A percentile compares a stretch with the other conserved stretches of the same genome.
These are phyloP conservation scores for Pseudomyrmex flavicornis DNA, from an alignment of 1,140 invertebrate species.

Conservation along the genomic window DNA sequence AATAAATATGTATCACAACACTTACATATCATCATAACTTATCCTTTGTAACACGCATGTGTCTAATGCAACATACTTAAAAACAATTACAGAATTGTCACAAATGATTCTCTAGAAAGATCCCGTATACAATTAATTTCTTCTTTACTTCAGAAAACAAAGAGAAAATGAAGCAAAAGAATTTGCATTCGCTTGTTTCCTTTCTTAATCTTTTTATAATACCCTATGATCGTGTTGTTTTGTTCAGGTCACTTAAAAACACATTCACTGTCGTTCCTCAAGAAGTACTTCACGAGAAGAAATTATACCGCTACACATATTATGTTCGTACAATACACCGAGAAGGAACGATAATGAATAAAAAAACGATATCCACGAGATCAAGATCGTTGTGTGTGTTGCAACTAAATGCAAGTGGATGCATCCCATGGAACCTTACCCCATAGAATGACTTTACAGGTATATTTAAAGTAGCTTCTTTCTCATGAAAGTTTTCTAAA, in stretches of 20 bases:
- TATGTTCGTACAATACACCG: constrained; percentile 79
- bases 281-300: constrained; percentile 83
- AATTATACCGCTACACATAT: constrained; percentile 79
- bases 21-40: constrained; percentile 17
- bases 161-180: constrained; percentile 62
- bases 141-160: constrained; percentile 32
- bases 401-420: constrained; percentile 86
- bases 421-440: constrained; percentile 85
- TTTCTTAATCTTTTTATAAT: constrained; percentile 80
- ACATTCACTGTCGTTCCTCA: constrained; percentile 85
- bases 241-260: constrained; percentile 86
- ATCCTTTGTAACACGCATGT: constrained; percentile 39
- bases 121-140: constrained; percentile 36
- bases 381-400: constrained; percentile 86
- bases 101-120: constrained; percentile 21
- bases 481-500: constrained; percentile 66
- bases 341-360: constrained; percentile 84
- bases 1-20: background rate
- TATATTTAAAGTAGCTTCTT: constrained; percentile 81
- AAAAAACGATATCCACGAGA: constrained; percentile 85
- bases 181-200: constrained; percentile 77
- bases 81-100: background rate
- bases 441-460: constrained; percentile 85
- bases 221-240: constrained; percentile 85
- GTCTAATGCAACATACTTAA: constrained; percentile 22